These are phyloP conservation scores for Loxodonta africana DNA, from an alignment of 2,113 vertebrate genomes.

Conservation along the genomic window DNA sequence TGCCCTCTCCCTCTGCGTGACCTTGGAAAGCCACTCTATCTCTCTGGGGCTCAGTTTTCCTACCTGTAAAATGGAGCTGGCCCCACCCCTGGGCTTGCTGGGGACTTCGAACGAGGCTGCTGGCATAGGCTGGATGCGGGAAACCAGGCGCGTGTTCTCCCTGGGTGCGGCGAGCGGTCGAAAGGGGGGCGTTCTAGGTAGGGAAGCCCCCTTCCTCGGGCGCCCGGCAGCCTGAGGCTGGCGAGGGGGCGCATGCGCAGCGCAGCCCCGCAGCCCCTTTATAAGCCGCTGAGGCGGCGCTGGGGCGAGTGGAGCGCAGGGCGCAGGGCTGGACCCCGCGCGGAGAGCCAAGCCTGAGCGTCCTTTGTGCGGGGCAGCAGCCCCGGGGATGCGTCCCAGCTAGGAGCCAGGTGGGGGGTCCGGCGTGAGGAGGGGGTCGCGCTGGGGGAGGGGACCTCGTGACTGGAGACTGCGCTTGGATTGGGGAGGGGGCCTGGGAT, in stretches of 20 bases:
- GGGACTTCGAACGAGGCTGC: background rate
- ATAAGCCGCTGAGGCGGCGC: constrained; percentile 76
- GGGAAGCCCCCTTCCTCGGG: background rate
- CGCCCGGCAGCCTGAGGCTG: background rate
- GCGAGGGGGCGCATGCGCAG: constrained; percentile 78
- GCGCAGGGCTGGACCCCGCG: constrained; percentile 67
- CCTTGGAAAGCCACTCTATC: background rate
- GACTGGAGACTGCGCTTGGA: background rate
- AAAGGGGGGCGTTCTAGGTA: background rate
- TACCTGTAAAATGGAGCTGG: constrained; percentile 54
- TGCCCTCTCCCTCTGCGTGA: background rate
- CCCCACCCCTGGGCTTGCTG: too few relatives aligned
- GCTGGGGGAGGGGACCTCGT: background rate
- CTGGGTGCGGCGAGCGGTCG: background rate
- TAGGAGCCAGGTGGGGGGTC: constrained; percentile 77
- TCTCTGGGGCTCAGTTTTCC: constrained; percentile 69
- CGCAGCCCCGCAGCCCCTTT: constrained; percentile 71
- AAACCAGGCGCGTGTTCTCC: background rate
- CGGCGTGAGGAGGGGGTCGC: background rate
- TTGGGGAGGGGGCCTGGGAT: constrained; percentile 28
- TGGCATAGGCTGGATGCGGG: background rate
- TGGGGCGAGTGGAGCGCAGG: constrained; percentile 71
- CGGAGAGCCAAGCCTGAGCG: background rate
- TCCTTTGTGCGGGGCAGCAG: constrained; percentile 76
- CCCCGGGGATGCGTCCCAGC: constrained; percentile 74